Conservation (phyloP, 2,888 invertebrate genomes). For the Megastigmus dorsalis region DNA sequence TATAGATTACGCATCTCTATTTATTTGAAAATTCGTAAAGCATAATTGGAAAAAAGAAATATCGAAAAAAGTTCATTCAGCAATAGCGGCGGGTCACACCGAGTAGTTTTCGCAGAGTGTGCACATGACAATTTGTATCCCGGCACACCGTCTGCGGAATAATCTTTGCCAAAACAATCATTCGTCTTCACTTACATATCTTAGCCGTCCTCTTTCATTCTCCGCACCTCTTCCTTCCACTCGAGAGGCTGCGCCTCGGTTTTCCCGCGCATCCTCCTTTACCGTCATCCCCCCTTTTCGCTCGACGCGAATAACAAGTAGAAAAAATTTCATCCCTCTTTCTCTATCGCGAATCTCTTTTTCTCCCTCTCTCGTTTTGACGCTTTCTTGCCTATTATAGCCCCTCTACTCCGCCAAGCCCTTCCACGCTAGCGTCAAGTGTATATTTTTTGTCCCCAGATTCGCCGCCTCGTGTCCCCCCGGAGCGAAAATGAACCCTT, state of each 20-base stretch:
- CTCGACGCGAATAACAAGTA: too few species aligned
- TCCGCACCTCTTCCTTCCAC: background rate
- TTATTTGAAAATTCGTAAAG: too few species aligned
- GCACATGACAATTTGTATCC: constrained; percentile 20
- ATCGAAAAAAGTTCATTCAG: too few species aligned
- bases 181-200: constrained; percentile 10
- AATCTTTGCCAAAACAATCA: constrained; percentile 35
- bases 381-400: background rate
- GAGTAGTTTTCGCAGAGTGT: background rate
- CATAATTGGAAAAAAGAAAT: too few species aligned
- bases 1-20: too few species aligned
- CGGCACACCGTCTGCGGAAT: background rate
- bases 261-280: background rate
- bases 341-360: constrained; percentile 21
- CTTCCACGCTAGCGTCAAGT: background rate
- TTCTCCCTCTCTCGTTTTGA: constrained; percentile 8
- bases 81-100: too few species aligned
- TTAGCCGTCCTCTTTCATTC: background rate
- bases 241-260: background rate
- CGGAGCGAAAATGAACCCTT: constrained; percentile 39
- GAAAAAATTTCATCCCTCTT: background rate
- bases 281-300: background rate
- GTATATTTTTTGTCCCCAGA: constrained; percentile 22
- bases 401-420: background rate
- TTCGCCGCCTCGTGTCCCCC: background rate